Base-by-base conservation (phyloP, 2,113 vertebrate genomes). In the Cromileptes altivelis region DNA sequence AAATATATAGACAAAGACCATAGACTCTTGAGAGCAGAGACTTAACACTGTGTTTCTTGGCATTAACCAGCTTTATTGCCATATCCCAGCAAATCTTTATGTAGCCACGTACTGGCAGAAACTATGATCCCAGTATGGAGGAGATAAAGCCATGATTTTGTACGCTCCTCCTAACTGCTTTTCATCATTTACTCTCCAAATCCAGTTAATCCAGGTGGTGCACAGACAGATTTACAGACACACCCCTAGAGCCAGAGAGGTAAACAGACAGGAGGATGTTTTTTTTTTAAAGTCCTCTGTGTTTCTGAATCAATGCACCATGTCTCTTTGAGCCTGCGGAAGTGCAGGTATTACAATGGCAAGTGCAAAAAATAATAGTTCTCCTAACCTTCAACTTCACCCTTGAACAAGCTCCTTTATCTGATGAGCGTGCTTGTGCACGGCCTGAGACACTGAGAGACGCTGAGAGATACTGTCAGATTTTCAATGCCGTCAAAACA, bases 401-500 rank as follows among this genome's bases (percentile, higher is more conserved):
- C 89, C 84, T 80, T 91, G 85, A 81, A 70, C 82, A 52, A 78
- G 79, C 85, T 78, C 49, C 70, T 82, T 92, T 94, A 95, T 95
- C 94, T 89, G 93, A 94, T 95, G 81, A 90, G 64, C 47, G 13
- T 74, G 80, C 75, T 85, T 78, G 56, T 82, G 75, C 78, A 65
- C 27, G 37, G 49, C 88, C 81, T 25, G 84, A 91, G 85, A 91
- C 83, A 78, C 82, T 53, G 84, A 90, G 86, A 92, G 85, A 89
- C 62, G 27, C 80, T 40, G 75, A 75, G 76, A 91, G 93, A 94
- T 93, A 91, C 89, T 88, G 92, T 90, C 92, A 85, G 90, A 87
- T 90, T 88, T 77, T 72, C 79, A 89, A 78, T 76, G 90, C 90
- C 92, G 93, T 94, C 95, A 94, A 92, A 95, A 95, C 95, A 94